These are phyloP conservation scores for Indicator maculatus DNA, from an alignment of 2,113 vertebrate species.

Conservation along the genomic window DNA sequence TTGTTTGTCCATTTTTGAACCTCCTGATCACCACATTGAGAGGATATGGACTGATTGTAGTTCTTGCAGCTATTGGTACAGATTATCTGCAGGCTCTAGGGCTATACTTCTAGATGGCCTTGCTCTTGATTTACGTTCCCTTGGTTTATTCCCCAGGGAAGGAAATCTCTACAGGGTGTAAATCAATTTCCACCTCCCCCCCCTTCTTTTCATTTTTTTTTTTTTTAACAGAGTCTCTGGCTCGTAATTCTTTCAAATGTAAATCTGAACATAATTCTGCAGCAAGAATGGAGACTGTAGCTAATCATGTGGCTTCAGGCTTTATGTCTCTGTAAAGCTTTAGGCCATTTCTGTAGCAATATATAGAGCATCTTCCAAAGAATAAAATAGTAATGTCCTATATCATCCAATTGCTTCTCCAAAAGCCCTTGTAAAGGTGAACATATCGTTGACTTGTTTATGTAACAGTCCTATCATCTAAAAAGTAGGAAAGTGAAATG, in stretches of 20 bases:
- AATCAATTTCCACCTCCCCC: not conserved
- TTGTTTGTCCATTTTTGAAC: not conserved
- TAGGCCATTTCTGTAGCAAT: slow-evolving; percentile 32
- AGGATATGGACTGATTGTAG: not conserved
- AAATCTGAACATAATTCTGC: slow-evolving; percentile 56
- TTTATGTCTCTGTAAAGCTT: not conserved
- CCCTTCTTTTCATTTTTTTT: too few species aligned
- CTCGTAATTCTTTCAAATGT: slow-evolving; percentile 59
- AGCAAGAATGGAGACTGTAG: not conserved
- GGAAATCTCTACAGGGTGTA: slow-evolving; percentile 18
- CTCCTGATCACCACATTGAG: not conserved
- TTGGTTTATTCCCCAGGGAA: slow-evolving; percentile 27
- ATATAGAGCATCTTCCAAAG: slow-evolving; percentile 15
- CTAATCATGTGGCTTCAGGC: slow-evolving; percentile 5
- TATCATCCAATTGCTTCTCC: slow-evolving; percentile 10
- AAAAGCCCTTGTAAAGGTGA: slow-evolving; percentile 35
- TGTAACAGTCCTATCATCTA: not conserved
- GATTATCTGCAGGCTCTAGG: not conserved
- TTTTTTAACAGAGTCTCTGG: not conserved
- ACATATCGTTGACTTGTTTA: slow-evolving; percentile 36
- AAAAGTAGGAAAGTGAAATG: slow-evolving; percentile 21
- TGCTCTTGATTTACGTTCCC: slow-evolving; percentile 4
- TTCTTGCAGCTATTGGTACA: not conserved
- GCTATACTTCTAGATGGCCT: not conserved
- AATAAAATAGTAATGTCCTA: slow-evolving; percentile 14